These are phyloP conservation scores for Ictidomys tridecemlineatus DNA, from an alignment of 2,113 vertebrate species.

Conservation along the genomic window DNA sequence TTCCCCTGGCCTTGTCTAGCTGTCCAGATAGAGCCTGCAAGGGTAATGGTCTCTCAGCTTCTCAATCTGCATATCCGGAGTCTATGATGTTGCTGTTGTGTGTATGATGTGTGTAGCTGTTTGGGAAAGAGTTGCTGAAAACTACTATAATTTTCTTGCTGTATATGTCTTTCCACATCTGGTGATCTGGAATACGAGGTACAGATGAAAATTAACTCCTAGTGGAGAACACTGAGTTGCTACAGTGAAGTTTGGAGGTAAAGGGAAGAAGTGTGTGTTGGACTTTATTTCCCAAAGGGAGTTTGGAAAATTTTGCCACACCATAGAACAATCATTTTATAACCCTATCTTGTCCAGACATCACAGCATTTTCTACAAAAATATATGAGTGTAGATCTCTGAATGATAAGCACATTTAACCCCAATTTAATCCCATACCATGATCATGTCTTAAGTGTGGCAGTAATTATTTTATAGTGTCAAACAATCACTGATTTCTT, in stretches of 20 bases:
- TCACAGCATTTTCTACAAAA: not conserved
- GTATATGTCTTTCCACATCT: not conserved
- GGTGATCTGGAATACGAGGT: not conserved
- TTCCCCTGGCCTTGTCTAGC: not conserved
- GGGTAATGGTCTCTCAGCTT: not conserved
- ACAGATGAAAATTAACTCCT: not conserved
- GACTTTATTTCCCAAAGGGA: not conserved
- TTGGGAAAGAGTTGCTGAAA: not conserved
- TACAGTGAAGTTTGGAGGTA: not conserved
- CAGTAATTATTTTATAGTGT: not conserved
- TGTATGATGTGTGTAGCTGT: not conserved
- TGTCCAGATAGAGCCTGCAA: not conserved
- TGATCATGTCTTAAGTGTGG: not conserved
- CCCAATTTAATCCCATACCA: not conserved
- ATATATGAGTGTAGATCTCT: not conserved
- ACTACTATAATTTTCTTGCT: not conserved
- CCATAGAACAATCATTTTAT: not conserved
- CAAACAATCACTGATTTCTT: not conserved
- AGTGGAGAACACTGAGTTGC: not conserved
- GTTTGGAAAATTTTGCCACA: not conserved
- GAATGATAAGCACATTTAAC: not conserved
- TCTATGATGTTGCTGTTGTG: not conserved
- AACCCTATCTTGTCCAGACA: not conserved
- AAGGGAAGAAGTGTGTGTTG: not conserved
- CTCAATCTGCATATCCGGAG: not conserved